Conservation (phyloP, 2,113 vertebrate genomes). For the Anser cygnoides region DNA sequence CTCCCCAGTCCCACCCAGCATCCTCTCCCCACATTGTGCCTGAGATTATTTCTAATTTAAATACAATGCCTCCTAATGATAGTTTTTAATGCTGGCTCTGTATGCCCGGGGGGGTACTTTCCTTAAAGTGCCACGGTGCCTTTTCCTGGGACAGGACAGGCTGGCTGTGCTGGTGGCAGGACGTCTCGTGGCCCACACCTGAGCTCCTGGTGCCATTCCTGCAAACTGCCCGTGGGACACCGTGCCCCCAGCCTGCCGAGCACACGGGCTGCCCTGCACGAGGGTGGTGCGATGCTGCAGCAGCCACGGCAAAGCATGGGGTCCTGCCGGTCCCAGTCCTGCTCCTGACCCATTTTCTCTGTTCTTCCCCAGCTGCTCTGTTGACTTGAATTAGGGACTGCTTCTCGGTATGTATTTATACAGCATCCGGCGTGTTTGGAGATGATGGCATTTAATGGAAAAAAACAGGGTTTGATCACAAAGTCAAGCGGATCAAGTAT, state of each 20-base stretch:
- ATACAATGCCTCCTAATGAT: constrained; percentile 74
- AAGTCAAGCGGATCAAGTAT: not conserved
- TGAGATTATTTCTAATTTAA: constrained; percentile 78
- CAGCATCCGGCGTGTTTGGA: not conserved
- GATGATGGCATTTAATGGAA: not conserved
- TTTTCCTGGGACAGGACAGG: not conserved
- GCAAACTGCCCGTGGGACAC: not conserved
- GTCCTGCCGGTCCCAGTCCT: not conserved
- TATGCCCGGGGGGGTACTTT: constrained; percentile 6
- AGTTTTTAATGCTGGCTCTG: constrained; percentile 60
- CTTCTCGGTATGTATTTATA: not conserved
- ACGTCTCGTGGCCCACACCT: not conserved
- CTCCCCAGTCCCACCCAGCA: constrained; percentile 65
- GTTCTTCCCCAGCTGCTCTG: not conserved
- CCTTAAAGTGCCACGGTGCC: not conserved
- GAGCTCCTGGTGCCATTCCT: not conserved
- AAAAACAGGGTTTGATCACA: not conserved
- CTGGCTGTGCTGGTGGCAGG: not conserved
- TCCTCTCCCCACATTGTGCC: constrained; percentile 65
- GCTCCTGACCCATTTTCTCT: not conserved
- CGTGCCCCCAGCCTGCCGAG: not conserved
- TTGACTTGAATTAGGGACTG: not conserved
- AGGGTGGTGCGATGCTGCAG: not conserved
- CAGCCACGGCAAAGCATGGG: not conserved
- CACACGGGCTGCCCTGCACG: not conserved